These are phyloP conservation scores for Fregetta grallaria DNA, from an alignment of 2,113 vertebrate species.

Conservation along the genomic window DNA sequence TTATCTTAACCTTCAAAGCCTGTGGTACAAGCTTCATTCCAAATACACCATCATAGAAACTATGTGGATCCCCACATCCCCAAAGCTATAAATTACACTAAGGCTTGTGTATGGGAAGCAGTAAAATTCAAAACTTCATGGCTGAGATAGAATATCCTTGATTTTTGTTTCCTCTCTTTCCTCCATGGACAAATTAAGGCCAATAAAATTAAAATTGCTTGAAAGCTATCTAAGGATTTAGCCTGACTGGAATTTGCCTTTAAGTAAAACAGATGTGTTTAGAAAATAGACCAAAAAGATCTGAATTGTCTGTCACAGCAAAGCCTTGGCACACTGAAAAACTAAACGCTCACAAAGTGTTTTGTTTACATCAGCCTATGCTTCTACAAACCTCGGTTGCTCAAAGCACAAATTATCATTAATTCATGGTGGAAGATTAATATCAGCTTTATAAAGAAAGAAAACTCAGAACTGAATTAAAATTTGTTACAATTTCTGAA, in stretches of 20 bases:
- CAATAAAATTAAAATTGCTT: background rate
- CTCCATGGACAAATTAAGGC: background rate
- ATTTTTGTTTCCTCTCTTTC: background rate
- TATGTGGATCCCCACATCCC: background rate
- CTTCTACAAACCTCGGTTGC: background rate
- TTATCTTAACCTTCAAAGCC: background rate
- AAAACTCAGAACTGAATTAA: background rate
- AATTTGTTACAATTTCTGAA: background rate
- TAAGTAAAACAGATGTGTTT: background rate
- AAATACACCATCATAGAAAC: background rate
- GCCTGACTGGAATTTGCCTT: background rate
- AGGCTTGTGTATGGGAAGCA: background rate
- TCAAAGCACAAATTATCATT: background rate
- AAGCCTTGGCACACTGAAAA: background rate
- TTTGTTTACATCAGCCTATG: background rate
- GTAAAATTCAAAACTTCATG: background rate
- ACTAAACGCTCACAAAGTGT: background rate
- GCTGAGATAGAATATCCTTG: background rate
- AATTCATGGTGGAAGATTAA: background rate
- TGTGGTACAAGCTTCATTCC: background rate
- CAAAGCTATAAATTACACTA: background rate
- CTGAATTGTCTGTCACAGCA: background rate
- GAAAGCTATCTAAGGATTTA: background rate
- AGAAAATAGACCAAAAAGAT: background rate
- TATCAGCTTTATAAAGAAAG: background rate